Base-by-base conservation (phyloP, 2,888 invertebrate species). In the Drosophila mulleri region DNA sequence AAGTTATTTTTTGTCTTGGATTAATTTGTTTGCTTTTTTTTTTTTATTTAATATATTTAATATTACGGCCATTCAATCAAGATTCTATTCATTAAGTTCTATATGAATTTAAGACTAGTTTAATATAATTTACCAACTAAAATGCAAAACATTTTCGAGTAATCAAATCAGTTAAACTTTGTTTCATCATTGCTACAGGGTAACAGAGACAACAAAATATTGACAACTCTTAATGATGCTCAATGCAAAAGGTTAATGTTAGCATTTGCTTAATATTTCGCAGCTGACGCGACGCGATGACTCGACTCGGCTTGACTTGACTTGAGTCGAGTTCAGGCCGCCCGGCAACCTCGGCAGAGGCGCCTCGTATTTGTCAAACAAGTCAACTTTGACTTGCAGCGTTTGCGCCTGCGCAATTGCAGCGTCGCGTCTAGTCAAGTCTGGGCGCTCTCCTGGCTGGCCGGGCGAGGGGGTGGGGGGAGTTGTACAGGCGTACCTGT, bases 401-500 rank as follows among this genome's bases (percentile, higher is more conserved):
- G 56, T 75, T 82, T 79, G 82, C 78, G 78, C 67, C 82, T 79
- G 82, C 82, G 78, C 82, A 64, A 59, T 54, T 37, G 56, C 58
- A 42, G 14, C 29, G 32, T 16, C 20, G 9, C n/a, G 44, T 45
- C 44, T 20, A 20, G 42, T 47, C 47, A 16, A 1, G 26, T 5
- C 26, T 9, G 8, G 6, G 41, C 61, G 23, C 41, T 42, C 16
- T 48, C 39, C 65, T 50, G 62, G 35, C 58, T n/a, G 12, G 9
- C 14, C 6, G 37, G 42, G 3, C 18, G n/a, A 12, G n/a, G 16
- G 37, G 18, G 37, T 16, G 23, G 37, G 18, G 37, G 20, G 23
- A 29, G 26, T 8, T 14, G 12, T 5, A 23, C 18, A 3, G 35
- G 69, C n/a, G 37, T 54, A n/a, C 7, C 39, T 39, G 12, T 39